These are phyloP conservation scores for Synergus laeviventris DNA, from an alignment of 2,888 invertebrate genomes.

Conservation along the genomic window DNA sequence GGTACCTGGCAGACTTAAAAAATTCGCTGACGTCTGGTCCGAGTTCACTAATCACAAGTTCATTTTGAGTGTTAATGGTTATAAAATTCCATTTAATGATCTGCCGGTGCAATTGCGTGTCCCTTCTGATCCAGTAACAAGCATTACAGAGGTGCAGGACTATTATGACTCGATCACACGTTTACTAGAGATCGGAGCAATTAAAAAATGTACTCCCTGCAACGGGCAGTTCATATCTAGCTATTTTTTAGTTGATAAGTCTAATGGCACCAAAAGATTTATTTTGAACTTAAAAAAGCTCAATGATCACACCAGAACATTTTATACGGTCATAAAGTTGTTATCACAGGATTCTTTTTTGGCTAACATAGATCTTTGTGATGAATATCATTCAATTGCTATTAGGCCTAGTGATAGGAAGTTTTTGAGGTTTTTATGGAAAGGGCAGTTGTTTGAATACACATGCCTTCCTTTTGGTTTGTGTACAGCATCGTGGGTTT, in stretches of 20 bases:
- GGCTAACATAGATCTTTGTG: slow-evolving; percentile 1
- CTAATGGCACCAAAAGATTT: slow-evolving; percentile 38
- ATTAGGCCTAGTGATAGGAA: slow-evolving; percentile 53
- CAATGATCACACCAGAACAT: slow-evolving; percentile 42
- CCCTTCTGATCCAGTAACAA: background rate
- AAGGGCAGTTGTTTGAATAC: slow-evolving; percentile 54
- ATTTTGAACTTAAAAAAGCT: slow-evolving; percentile 50
- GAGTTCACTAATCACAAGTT: background rate
- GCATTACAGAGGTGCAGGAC: background rate
- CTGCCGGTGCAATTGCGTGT: background rate
- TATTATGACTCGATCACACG: background rate
- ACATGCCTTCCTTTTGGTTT: slow-evolving; percentile 59
- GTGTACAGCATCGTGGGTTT: slow-evolving; percentile 58
- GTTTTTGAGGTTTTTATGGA: slow-evolving; percentile 55
- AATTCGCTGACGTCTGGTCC: background rate
- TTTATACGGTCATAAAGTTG: slow-evolving; percentile 49
- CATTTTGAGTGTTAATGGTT: background rate
- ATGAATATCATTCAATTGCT: slow-evolving; percentile 44
- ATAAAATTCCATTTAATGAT: background rate
- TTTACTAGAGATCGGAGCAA: background rate
- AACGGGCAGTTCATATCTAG: background rate
- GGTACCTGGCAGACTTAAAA: slow-evolving; percentile 4
- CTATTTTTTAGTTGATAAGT: slow-evolving; percentile 20
- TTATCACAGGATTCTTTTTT: slow-evolving; percentile 43
- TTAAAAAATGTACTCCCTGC: background rate